Base-by-base conservation (phyloP, 2,797 vertebrate genomes). In the Xerus rutilus region DNA sequence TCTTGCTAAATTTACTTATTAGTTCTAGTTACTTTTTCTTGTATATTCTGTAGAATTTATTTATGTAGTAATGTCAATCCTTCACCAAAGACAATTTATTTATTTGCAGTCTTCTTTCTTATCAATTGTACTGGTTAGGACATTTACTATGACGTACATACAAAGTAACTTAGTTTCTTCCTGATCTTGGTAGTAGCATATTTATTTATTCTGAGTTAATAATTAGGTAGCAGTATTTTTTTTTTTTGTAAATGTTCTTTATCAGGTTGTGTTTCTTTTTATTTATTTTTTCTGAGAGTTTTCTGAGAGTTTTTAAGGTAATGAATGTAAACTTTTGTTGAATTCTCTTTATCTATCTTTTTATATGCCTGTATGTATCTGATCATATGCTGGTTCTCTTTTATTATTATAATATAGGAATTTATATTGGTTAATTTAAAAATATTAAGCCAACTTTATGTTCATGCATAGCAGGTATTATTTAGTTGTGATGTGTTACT, bases 151-250 rank as follows among this genome's bases (percentile, higher is more conserved):
- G 72, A 20, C 8, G 9, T n/a, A 14, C 35, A 54, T 11, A 79
- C n/a, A 89, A 54, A 9, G 10, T 32, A 7, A 81, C 18, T 59
- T 83, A 9, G 5, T 65, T 86, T 62, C 21, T 69, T 72, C 28
- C 43, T 64, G 30, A 76, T 82, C 30, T 74, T 74, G 21, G 15
- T 4, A n/a, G 17, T n/a, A 62, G 7, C 12, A 30, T 82, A 28
- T 32, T 69, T 90, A 62, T 69, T 86, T 86, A 79, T 74, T 89
- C 21, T 90, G 43, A 69, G 43, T 82, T 79, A 49, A 90, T 49
- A 62, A 82, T 86, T 74, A 67, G 10, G 13, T 81, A 90, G 9
- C 47, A 81, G 39, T 47, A 52, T 15, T 43, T 32, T 64, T 78
- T 20, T 20, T 62, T 43, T 1, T 59, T 23, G 21, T 64, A 64